These are phyloP conservation scores for Tyrannus savana DNA, from an alignment of 2,113 vertebrate genomes.

Conservation along the genomic window DNA sequence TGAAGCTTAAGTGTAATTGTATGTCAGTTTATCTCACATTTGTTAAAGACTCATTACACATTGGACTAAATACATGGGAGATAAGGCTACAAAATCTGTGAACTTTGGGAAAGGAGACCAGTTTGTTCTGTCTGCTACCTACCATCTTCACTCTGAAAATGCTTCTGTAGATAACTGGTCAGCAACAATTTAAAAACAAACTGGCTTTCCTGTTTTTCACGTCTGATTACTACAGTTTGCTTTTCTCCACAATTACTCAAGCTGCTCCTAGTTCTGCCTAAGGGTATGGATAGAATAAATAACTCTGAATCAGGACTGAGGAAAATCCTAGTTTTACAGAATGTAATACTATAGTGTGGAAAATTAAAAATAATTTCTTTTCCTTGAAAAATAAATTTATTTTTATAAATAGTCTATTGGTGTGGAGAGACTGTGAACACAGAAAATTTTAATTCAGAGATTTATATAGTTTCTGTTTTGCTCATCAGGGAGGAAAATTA, in stretches of 20 bases:
- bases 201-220: neutral
- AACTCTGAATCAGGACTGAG: neutral
- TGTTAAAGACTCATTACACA: neutral
- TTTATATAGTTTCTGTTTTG: neutral
- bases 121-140: neutral
- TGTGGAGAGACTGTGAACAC: neutral
- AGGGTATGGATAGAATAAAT: neutral
- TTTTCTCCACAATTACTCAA: neutral
- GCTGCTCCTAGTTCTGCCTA: neutral
- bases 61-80: neutral
- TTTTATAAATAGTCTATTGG: neutral
- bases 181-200: neutral
- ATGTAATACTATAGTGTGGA: neutral
- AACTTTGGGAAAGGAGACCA: neutral
- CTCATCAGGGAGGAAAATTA: neutral
- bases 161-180: neutral
- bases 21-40: neutral
- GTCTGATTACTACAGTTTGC: neutral
- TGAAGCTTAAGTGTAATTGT: neutral
- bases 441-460: neutral
- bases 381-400: neutral
- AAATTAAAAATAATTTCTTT: neutral
- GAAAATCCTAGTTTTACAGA: neutral
- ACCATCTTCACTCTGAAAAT: neutral
- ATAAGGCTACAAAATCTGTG: neutral